These are phyloP conservation scores for Acanthococcus lagerstroemiae DNA, from an alignment of 2,888 invertebrate genomes.

Conservation along the genomic window DNA sequence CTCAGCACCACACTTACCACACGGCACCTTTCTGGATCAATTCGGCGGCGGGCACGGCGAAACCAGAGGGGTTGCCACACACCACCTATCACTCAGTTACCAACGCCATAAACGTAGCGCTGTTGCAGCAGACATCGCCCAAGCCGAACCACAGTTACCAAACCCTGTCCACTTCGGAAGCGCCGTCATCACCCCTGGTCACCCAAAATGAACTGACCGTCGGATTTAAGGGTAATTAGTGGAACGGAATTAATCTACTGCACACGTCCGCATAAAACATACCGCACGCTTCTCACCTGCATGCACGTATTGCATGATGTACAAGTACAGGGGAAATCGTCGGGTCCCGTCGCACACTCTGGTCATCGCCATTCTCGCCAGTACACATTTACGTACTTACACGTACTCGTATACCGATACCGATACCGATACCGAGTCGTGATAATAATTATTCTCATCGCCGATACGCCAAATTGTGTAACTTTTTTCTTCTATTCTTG, in stretches of 20 bases:
- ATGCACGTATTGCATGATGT: no score
- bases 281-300: background rate
- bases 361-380: no score
- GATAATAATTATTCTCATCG: no score
- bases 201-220: constrained; percentile 20
- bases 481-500: no score
- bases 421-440: no score
- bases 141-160: constrained; percentile 27
- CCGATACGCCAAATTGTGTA: no score
- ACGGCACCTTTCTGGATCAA: constrained; percentile 23
- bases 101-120: constrained; percentile 18
- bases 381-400: no score
- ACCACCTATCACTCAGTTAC: constrained; percentile 25
- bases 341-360: no score
- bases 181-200: constrained; percentile 2
- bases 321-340: no score
- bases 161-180: constrained; percentile 11
- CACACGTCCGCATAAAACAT: background rate
- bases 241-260: constrained; percentile 16
- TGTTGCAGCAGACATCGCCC: constrained; percentile 19
- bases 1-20: constrained; percentile 21
- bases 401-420: no score
- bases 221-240: constrained; percentile 31
- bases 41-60: constrained; percentile 5
- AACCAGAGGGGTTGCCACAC: constrained; percentile 12